Percentiles rank a stretch among this genome's conserved stretches.
phyloP scores from a whole-genome alignment of 2,113 vertebrate species.

The Bolborhynchus lineola region DNA sequence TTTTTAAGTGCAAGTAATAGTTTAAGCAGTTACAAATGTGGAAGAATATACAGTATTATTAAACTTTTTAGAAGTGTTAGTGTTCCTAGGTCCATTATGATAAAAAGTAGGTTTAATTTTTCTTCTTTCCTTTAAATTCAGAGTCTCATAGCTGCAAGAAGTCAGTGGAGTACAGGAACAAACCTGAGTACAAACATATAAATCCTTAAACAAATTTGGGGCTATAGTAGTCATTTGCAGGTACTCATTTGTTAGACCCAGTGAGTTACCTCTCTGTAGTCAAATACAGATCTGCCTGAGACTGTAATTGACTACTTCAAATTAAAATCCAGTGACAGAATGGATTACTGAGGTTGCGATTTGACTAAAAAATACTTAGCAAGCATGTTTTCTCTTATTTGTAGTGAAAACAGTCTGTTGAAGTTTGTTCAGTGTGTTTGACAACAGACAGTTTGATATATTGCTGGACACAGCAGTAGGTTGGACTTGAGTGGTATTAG shows the following conservation, averaged over 20 bases:
- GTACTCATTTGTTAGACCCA: constrained; percentile 62
- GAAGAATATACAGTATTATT: not conserved
- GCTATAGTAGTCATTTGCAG: constrained; percentile 13
- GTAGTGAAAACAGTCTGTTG: constrained; percentile 76
- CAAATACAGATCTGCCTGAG: constrained; percentile 55
- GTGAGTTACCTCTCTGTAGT: constrained; percentile 34
- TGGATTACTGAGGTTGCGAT: constrained; percentile 75
- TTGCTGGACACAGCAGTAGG: constrained; percentile 84
- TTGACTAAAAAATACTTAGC: constrained; percentile 79
- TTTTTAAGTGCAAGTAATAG: not conserved
- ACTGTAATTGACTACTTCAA: constrained; percentile 72
- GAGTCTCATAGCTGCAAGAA: not conserved
- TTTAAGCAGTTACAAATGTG: not conserved
- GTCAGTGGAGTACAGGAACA: not conserved
- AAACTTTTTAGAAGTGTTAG: not conserved
- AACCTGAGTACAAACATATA: not conserved
- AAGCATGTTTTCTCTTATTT: constrained; percentile 78
- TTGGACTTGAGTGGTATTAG: constrained; percentile 85
- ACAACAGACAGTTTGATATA: constrained; percentile 87
- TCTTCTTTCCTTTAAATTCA: not conserved
- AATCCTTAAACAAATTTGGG: constrained; percentile 34
- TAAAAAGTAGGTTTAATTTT: not conserved
- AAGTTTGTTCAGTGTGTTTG: constrained; percentile 83
- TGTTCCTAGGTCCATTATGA: not conserved
- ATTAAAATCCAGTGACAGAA: constrained; percentile 75